phyloP scores from a whole-genome alignment of 2,888 invertebrate genomes.

The Yponomeuta evonymella region DNA sequence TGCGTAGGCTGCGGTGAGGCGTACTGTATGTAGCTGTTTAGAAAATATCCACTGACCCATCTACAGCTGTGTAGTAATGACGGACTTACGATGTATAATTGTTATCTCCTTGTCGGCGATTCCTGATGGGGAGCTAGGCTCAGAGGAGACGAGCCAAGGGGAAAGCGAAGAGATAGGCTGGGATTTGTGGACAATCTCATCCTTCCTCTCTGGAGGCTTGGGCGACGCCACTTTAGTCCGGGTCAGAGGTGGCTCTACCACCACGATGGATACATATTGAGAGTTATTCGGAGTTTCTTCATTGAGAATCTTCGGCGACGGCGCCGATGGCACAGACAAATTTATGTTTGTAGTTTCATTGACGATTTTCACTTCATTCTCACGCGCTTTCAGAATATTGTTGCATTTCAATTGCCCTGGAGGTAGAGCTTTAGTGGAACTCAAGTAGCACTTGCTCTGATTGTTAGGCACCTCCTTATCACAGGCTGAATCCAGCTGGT shows the following conservation, averaged over 20 bases:
- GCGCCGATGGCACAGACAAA: constrained; percentile 61
- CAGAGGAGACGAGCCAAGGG: constrained; percentile 89
- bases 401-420: constrained; percentile 95
- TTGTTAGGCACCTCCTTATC: constrained; percentile 82
- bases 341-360: constrained; percentile 65
- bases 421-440: constrained; percentile 84
- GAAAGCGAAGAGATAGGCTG: constrained; percentile 82
- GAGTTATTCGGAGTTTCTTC: constrained; percentile 64
- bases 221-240: constrained; percentile 54
- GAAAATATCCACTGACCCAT: background rate
- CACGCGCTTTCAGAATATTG: constrained; percentile 90
- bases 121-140: constrained; percentile 79
- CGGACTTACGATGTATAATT: constrained; percentile 88
- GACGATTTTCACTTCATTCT: constrained; percentile 66
- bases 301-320: constrained; percentile 73
- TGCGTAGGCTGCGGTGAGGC: no score
- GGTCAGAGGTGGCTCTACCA: constrained; percentile 61
- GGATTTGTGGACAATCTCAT: constrained; percentile 69
- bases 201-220: constrained; percentile 70
- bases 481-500: constrained; percentile 59
- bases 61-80: constrained; percentile 88
- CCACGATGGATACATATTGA: constrained; percentile 70
- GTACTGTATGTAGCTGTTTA: background rate
- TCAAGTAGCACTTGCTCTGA: constrained; percentile 79
- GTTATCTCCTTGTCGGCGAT: constrained; percentile 80